These are phyloP conservation scores for Dendrolimus punctatus DNA, from an alignment of 1,140 invertebrate genomes.

Conservation along the genomic window DNA sequence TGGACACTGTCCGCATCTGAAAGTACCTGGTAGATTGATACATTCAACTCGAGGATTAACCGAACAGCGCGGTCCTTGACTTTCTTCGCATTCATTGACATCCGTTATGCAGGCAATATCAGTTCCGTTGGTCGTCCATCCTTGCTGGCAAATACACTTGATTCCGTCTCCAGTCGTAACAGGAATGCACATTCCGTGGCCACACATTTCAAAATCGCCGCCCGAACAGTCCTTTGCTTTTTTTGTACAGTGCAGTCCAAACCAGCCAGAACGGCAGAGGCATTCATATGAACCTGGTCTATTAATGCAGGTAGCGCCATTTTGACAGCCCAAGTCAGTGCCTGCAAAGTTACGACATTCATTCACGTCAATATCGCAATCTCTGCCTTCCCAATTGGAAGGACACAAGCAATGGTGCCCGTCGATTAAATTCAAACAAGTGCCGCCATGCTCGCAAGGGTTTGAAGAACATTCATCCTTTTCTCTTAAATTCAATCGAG, in stretches of 20 bases:
- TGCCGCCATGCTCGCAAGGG: constrained; percentile 89
- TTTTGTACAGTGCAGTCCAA: constrained; percentile 86
- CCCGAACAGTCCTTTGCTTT: constrained; percentile 81
- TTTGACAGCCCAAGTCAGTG: constrained; percentile 95
- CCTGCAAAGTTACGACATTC: constrained; percentile 87
- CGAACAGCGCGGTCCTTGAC: constrained; percentile 81
- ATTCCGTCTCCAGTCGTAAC: constrained; percentile 75
- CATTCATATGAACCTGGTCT: constrained; percentile 87
- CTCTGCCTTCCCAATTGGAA: constrained; percentile 82
- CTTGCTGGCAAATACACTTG: constrained; percentile 86
- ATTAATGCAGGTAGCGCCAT: constrained; percentile 91
- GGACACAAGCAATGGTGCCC: constrained; percentile 85
- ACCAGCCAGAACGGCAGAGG: constrained; percentile 82
- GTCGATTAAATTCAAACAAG: constrained; percentile 82
- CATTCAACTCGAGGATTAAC: constrained; percentile 85
- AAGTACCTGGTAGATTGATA: constrained; percentile 90
- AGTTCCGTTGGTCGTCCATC: constrained; percentile 84
- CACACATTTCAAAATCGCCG: constrained; percentile 85
- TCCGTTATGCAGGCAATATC: constrained; percentile 84
- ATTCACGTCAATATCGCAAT: constrained; percentile 87
- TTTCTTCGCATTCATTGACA: constrained; percentile 87
- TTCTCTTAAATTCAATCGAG: constrained; percentile 42
- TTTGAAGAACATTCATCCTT: constrained; percentile 79
- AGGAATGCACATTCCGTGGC: constrained; percentile 87
- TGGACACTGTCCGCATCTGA: constrained; percentile 88